Percentiles rank a stretch among this genome's conserved stretches.
These are phyloP conservation scores for Bubo bubo DNA, from an alignment of 2,113 vertebrate species.

Conservation along the genomic window DNA sequence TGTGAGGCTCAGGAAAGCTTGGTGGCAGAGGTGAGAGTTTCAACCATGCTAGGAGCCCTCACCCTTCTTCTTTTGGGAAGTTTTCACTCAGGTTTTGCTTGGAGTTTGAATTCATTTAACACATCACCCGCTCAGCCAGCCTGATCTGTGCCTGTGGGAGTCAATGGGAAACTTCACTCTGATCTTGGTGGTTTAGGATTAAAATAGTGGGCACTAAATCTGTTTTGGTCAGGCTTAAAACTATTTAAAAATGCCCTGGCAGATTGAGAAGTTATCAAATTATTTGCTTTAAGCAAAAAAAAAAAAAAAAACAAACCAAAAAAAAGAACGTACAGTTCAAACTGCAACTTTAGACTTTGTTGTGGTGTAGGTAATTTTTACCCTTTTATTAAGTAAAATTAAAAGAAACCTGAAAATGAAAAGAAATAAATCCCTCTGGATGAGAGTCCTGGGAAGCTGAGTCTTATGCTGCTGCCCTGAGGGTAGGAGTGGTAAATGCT, in stretches of 20 bases:
- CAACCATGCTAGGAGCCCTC: background rate
- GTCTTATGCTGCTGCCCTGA: background rate
- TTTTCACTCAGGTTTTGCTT: background rate
- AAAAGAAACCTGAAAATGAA: background rate
- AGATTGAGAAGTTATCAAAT: background rate
- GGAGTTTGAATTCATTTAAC: background rate
- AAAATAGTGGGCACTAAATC: background rate
- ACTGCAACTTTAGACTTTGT: background rate
- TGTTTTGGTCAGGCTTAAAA: background rate
- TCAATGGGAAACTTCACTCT: background rate
- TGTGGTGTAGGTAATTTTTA: background rate
- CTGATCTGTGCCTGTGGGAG: background rate
- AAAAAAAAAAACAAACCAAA: background rate
- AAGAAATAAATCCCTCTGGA: background rate
- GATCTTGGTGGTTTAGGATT: background rate
- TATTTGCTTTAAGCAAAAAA: background rate
- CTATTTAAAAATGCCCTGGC: background rate
- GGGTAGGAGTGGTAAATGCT: too few relatives aligned
- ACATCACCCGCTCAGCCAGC: background rate
- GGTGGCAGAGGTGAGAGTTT: fast-evolving
- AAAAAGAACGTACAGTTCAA: too few relatives aligned
- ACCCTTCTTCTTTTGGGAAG: background rate
- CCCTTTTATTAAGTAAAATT: background rate
- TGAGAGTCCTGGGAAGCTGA: background rate
- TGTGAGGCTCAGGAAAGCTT: background rate